Conservation (phyloP, 2,797 vertebrate species). For the Onychomys torridus region DNA sequence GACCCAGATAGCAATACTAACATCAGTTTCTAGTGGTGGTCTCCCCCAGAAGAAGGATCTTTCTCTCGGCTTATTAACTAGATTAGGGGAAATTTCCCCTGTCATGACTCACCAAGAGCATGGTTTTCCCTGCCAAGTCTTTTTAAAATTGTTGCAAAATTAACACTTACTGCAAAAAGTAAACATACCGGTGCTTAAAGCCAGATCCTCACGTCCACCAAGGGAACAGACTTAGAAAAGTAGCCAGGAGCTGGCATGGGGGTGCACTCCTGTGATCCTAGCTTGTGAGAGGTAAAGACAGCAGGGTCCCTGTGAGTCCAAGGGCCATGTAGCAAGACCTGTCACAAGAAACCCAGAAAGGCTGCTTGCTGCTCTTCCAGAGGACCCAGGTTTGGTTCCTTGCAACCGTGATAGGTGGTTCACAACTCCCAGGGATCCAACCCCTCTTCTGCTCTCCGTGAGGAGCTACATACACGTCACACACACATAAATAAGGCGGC, state of each 20-base stretch:
- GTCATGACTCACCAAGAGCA: not conserved
- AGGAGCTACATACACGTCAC: not conserved
- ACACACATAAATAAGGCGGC: not conserved
- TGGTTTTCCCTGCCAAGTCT: not conserved
- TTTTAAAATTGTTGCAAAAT: not conserved
- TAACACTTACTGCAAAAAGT: not conserved
- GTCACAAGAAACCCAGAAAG: not conserved
- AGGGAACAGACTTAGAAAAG: not conserved
- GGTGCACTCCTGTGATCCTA: not conserved
- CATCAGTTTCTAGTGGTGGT: not conserved
- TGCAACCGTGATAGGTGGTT: not conserved
- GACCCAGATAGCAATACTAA: not conserved
- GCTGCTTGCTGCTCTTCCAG: not conserved
- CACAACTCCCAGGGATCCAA: not conserved
- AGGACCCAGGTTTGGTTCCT: not conserved
- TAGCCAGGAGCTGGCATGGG: not conserved
- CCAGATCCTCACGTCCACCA: rapidly evolving
- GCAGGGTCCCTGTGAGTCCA: not conserved
- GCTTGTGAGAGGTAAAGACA: not conserved
- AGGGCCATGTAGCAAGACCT: not conserved
- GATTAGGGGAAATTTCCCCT: not conserved
- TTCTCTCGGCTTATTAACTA: not conserved
- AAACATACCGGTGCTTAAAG: not conserved
- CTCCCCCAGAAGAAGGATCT: not conserved
- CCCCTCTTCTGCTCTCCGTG: not conserved